phyloP scores from a whole-genome alignment of 2,113 vertebrate genomes.

The Kryptolebias marmoratus region DNA sequence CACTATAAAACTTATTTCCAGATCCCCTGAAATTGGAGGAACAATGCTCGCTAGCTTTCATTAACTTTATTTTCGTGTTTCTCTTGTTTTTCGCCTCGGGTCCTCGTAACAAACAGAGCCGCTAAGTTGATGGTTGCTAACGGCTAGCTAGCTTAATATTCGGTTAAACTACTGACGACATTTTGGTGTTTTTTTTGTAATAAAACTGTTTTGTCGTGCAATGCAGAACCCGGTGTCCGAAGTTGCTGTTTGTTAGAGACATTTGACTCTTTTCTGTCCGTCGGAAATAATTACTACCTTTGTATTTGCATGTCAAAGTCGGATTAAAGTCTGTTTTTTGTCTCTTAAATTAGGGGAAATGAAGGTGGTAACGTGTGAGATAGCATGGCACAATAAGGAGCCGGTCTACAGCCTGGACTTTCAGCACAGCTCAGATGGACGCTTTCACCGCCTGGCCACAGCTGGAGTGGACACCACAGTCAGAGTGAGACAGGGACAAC shows the following conservation, averaged over 20 bases:
- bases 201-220: background rate
- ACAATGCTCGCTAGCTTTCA: no score
- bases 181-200: background rate
- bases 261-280: background rate
- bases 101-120: background rate
- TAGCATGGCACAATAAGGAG: conserved; percentile 98
- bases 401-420: conserved; percentile 98
- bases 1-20: fast-evolving
- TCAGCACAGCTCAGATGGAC: conserved; percentile 85
- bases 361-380: conserved; percentile 98
- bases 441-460: conserved; percentile 88
- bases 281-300: no score
- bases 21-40: background rate
- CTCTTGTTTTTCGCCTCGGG: background rate
- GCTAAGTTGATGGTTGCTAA: conserved; percentile 32
- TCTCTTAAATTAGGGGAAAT: conserved; percentile 71
- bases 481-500: conserved; percentile 77
- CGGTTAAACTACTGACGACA: background rate
- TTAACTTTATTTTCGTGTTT: fast-evolving
- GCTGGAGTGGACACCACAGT: conserved; percentile 94
- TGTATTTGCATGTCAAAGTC: no score
- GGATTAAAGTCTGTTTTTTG: no score
- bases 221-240: background rate
- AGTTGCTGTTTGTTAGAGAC: background rate
- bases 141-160: conserved; percentile 22